Evolutionary conservation across 2,888 invertebrate species (phyloP).

Genomic region (Mimas tiliae): DNA sequence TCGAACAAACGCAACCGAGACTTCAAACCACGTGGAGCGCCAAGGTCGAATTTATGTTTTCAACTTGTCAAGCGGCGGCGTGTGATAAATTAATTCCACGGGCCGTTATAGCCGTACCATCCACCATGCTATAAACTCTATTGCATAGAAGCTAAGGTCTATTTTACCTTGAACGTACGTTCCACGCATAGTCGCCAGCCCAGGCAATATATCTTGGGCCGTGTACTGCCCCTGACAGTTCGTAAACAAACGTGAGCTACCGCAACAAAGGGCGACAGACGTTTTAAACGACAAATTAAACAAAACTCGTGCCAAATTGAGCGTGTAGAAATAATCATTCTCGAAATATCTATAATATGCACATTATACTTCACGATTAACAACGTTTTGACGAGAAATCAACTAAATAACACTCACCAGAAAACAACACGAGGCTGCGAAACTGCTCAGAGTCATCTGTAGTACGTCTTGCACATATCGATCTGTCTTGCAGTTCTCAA

Average conservation of each 20-base stretch:
- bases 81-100: slow-evolving; percentile 85
- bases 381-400: neutral
- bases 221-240: slow-evolving; percentile 85
- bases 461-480: slow-evolving; percentile 84
- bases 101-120: slow-evolving; percentile 70
- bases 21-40: slow-evolving; percentile 81
- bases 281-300: slow-evolving; percentile 51
- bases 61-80: slow-evolving; percentile 85
- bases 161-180: slow-evolving; percentile 51
- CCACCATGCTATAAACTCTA: slow-evolving; percentile 51
- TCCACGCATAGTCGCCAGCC: slow-evolving; percentile 85
- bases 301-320: slow-evolving; percentile 38
- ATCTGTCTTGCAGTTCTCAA: slow-evolving; percentile 83
- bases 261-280: slow-evolving; percentile 75
- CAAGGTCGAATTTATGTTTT: slow-evolving; percentile 86
- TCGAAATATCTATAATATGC: slow-evolving; percentile 43
- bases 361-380: neutral
- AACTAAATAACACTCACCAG: slow-evolving; percentile 65
- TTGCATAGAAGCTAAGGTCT: slow-evolving; percentile 38
- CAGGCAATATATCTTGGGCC: slow-evolving; percentile 85
- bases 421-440: slow-evolving; percentile 62
- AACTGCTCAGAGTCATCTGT: slow-evolving; percentile 79
- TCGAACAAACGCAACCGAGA: slow-evolving; percentile 58
- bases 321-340: slow-evolving; percentile 36
- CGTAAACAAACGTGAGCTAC: slow-evolving; percentile 85